These are phyloP conservation scores for Dynastes maya DNA, from an alignment of 2,888 invertebrate genomes.

Conservation along the genomic window DNA sequence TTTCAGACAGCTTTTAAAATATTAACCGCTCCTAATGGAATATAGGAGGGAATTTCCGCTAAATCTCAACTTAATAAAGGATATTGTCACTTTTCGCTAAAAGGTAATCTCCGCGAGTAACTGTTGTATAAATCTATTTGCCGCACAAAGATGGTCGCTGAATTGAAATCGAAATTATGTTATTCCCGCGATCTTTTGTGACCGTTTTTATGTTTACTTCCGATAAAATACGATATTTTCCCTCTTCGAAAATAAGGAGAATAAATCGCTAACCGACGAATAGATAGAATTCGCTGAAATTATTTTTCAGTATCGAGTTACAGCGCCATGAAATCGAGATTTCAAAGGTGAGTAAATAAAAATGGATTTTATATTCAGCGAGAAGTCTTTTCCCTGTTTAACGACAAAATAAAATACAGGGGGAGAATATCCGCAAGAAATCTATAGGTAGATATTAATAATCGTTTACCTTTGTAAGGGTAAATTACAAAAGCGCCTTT, in stretches of 20 bases:
- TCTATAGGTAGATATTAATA: conserved; percentile 33
- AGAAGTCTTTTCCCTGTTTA: conserved; percentile 22
- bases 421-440: conserved; percentile 14
- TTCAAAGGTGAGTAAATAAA: conserved; percentile 46
- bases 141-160: conserved; percentile 38
- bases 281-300: conserved; percentile 33
- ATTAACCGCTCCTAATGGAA: conserved; percentile 7
- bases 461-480: conserved; percentile 10
- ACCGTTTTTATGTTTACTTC: conserved; percentile 49
- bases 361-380: conserved; percentile 33
- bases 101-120: not conserved
- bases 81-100: not conserved
- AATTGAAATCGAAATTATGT: conserved; percentile 54
- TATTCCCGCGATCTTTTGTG: conserved; percentile 54
- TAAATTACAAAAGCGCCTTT: conserved; percentile 14
- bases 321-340: conserved; percentile 39
- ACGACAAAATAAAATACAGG: conserved; percentile 29
- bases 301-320: conserved; percentile 35
- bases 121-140: conserved; percentile 19
- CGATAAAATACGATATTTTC: conserved; percentile 17
- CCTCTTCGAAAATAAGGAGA: not conserved
- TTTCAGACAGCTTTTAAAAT: conserved; percentile 19
- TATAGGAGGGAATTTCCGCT: not conserved
- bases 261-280: conserved; percentile 8
- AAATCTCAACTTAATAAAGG: conserved; percentile 11